These are phyloP conservation scores for Drosophila sturtevanti DNA, from an alignment of 1,140 invertebrate species.

Conservation along the genomic window DNA sequence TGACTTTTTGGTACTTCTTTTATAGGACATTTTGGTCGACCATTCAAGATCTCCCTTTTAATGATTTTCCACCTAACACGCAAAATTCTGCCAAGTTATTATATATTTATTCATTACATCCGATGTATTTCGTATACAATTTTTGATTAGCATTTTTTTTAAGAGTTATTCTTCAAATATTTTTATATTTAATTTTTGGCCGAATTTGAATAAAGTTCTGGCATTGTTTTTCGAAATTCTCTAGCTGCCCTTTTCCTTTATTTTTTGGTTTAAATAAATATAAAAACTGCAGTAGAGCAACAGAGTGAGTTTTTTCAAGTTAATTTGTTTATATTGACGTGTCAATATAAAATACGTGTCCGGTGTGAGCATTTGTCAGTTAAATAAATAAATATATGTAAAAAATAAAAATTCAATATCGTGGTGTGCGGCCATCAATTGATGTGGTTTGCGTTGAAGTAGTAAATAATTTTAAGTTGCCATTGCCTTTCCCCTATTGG, in stretches of 20 bases:
- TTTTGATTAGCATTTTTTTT: background rate
- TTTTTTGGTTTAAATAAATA: slow-evolving; percentile 19
- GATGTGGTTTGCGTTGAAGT: slow-evolving; percentile 58
- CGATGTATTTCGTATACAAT: no score
- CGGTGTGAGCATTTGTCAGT: slow-evolving; percentile 43
- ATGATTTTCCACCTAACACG: no score
- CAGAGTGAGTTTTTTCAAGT: slow-evolving; percentile 28
- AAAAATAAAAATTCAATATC: slow-evolving; percentile 46
- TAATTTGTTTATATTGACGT: slow-evolving; percentile 55
- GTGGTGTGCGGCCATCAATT: slow-evolving; percentile 28
- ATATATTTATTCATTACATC: no score
- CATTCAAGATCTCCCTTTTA: no score
- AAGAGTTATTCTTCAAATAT: background rate
- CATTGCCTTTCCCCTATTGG: slow-evolving; percentile 5
- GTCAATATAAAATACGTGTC: slow-evolving; percentile 38
- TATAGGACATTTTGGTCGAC: background rate
- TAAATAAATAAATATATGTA: slow-evolving; percentile 26
- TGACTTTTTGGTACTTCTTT: background rate
- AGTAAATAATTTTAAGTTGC: slow-evolving; percentile 44
- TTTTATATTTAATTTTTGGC: no score
- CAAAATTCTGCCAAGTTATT: no score
- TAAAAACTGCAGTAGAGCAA: slow-evolving; percentile 8
- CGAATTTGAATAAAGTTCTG: background rate
- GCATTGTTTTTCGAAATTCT: slow-evolving; percentile 2
- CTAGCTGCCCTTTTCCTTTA: slow-evolving; percentile 32